Evolutionary conservation across 2,797 vertebrate genomes (phyloP).

Genomic region (Spinibarbus caldwelli): DNA sequence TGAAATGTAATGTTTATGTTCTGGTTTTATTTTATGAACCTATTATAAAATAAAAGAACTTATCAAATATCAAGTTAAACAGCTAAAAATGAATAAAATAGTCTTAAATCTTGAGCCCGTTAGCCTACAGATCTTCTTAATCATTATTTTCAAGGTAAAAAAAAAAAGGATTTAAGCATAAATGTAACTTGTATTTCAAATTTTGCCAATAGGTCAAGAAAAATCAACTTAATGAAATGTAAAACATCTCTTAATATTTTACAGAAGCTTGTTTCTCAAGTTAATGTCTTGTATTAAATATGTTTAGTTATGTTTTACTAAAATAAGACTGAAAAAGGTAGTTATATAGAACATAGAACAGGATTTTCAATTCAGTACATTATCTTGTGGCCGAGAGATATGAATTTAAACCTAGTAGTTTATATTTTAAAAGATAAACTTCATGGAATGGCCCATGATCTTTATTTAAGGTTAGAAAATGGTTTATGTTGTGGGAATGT

Average conservation of each 20-base stretch:
- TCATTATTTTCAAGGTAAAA: background rate
- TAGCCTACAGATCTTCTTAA: background rate
- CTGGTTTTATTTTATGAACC: background rate
- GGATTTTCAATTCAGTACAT: background rate
- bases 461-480: background rate
- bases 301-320: too few relatives aligned
- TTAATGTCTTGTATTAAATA: background rate
- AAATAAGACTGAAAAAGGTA: too few relatives aligned
- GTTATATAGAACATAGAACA: background rate
- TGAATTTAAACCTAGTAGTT: background rate
- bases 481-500: background rate
- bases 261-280: background rate
- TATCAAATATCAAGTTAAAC: background rate
- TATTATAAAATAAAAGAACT: too few relatives aligned
- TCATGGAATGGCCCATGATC: background rate
- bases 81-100: too few relatives aligned
- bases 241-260: background rate
- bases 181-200: background rate
- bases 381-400: background rate
- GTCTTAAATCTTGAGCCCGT: background rate
- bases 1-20: background rate
- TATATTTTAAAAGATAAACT: background rate
- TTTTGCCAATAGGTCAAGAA: background rate
- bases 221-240: background rate
- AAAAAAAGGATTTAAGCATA: background rate